These are phyloP conservation scores for Sesamia nonagrioides DNA, from an alignment of 1,140 invertebrate genomes.

Conservation along the genomic window DNA sequence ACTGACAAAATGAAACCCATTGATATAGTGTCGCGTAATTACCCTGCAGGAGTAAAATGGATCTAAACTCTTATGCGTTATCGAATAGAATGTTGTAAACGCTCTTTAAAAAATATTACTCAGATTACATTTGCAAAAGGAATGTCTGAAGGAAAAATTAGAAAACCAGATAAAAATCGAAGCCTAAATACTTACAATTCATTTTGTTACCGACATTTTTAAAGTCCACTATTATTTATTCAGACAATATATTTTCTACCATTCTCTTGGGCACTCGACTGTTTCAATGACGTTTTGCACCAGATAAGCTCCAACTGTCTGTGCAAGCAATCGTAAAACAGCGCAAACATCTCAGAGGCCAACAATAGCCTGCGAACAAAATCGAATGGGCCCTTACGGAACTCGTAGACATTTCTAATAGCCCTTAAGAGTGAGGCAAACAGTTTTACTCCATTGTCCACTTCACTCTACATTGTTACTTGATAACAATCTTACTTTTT, in stretches of 20 bases:
- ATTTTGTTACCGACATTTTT: neutral
- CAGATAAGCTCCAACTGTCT: slow-evolving; percentile 36
- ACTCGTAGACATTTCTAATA: slow-evolving; percentile 76
- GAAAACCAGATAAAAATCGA: neutral
- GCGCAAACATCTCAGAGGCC: slow-evolving; percentile 39
- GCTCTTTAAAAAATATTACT: no score
- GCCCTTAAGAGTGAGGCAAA: slow-evolving; percentile 75
- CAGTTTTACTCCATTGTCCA: slow-evolving; percentile 77
- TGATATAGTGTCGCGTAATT: no score
- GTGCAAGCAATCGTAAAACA: slow-evolving; percentile 35
- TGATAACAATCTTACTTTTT: slow-evolving; percentile 54
- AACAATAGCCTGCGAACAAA: slow-evolving; percentile 47
- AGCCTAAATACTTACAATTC: neutral
- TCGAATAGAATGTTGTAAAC: no score
- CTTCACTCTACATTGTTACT: slow-evolving; percentile 64
- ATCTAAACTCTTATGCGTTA: no score
- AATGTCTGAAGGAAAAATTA: no score
- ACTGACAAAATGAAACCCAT: no score
- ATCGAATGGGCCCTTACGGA: slow-evolving; percentile 53
- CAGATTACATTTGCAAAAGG: no score
- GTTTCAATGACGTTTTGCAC: slow-evolving; percentile 21
- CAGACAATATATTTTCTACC: slow-evolving; percentile 4
- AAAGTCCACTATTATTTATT: slow-evolving; percentile 7
- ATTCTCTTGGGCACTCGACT: neutral
- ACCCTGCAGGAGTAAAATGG: no score